phyloP scores from a whole-genome alignment of 2,888 invertebrate genomes.

The Epinotia demarniana region DNA sequence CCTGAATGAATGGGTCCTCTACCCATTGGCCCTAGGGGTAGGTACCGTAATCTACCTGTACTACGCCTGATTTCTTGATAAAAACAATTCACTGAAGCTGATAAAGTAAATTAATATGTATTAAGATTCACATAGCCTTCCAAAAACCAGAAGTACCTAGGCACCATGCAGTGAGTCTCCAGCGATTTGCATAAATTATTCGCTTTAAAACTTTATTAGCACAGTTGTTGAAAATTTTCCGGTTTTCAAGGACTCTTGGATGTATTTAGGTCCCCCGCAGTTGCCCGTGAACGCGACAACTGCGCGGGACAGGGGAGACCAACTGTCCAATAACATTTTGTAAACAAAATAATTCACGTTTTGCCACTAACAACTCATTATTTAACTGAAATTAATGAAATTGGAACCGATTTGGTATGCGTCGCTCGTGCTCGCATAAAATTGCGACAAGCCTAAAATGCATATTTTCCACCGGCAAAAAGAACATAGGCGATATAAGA shows the following conservation, averaged over 20 bases:
- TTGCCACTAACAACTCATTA: constrained; percentile 15
- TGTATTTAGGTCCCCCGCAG: constrained; percentile 6
- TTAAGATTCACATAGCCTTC: constrained; percentile 5
- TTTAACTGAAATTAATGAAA: background rate
- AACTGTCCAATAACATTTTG: background rate
- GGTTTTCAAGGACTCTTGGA: constrained; percentile 7
- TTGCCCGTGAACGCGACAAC: background rate
- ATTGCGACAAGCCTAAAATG: no score
- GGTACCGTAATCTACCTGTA: no score
- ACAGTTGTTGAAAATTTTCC: constrained; percentile 29
- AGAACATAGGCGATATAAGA: no score
- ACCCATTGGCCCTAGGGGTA: no score
- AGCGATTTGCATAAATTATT: constrained; percentile 24
- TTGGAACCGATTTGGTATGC: no score
- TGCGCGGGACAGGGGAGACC: constrained; percentile 26
- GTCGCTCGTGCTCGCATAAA: no score
- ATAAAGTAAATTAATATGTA: no score
- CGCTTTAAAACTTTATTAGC: constrained; percentile 31
- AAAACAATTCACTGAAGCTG: no score
- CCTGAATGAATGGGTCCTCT: no score
- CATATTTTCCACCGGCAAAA: no score
- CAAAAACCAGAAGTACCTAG: constrained; percentile 8
- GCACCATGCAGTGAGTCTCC: constrained; percentile 19
- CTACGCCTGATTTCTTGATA: no score
- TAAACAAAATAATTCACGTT: constrained; percentile 6